Percentiles rank a stretch among this genome's conserved stretches.
Conservation (phyloP, 2,888 invertebrate species). For the Trichogramma dendrolimi region DNA sequence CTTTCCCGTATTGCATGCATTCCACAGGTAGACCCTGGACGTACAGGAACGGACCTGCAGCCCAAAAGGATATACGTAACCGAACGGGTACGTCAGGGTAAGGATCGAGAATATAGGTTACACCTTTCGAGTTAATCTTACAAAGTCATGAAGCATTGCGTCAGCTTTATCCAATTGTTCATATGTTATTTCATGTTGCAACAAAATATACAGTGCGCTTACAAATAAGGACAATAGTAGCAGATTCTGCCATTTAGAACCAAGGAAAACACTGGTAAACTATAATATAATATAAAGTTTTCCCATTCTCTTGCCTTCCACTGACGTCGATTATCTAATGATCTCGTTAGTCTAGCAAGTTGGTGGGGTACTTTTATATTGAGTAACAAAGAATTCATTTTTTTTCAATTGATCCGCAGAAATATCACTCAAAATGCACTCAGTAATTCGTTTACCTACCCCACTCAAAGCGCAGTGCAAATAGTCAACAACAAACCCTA, state of each 20-base stretch:
- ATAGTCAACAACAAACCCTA: conserved; percentile 5
- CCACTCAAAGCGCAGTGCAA: conserved; percentile 1
- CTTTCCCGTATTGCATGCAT: conserved; percentile 3
- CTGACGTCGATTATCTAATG: background rate
- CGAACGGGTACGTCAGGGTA: no score
- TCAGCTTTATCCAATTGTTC: conserved; percentile 15
- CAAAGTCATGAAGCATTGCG: conserved; percentile 9
- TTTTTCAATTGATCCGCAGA: background rate
- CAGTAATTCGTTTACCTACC: conserved; percentile 3
- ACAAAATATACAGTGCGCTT: conserved; percentile 13
- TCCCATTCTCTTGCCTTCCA: conserved; percentile 24
- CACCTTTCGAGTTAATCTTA: conserved; percentile 4
- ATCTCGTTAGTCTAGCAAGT: background rate
- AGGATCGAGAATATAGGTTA: no score
- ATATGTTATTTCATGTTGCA: conserved; percentile 8
- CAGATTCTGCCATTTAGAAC: background rate
- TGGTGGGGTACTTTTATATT: background rate
- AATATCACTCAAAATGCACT: background rate
- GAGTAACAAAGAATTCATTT: background rate
- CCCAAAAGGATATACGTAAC: no score
- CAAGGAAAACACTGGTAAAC: conserved; percentile 1
- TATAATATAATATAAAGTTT: conserved; percentile 22
- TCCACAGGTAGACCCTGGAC: no score
- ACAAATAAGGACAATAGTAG: conserved; percentile 9
- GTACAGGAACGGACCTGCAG: no score